phyloP scores from a whole-genome alignment of 2,888 invertebrate genomes.

The Hydropsyche betteni region DNA sequence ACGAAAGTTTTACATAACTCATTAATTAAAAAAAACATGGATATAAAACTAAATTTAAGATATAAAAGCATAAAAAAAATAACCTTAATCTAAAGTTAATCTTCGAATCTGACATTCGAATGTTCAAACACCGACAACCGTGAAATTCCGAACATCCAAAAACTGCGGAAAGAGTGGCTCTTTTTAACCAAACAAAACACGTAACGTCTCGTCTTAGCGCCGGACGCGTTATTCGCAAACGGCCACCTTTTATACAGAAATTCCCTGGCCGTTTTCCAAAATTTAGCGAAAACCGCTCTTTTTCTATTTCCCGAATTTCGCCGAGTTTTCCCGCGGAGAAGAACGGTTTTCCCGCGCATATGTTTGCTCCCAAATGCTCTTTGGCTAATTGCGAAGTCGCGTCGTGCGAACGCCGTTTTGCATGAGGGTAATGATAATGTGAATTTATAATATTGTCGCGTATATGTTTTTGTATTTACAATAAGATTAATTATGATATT shows the following conservation, averaged over 20 bases:
- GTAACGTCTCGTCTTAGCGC: not conserved
- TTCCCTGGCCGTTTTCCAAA: conserved; percentile 19
- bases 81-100: too few relatives aligned
- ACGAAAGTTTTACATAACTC: not conserved
- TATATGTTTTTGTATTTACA: too few relatives aligned
- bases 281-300: not conserved
- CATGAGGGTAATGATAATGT: too few relatives aligned
- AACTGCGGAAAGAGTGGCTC: not conserved
- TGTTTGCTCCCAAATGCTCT: too few relatives aligned
- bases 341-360: not conserved
- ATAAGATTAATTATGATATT: too few relatives aligned
- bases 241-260: not conserved
- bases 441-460: too few relatives aligned
- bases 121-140: not conserved
- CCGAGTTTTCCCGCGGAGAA: not conserved
- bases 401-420: too few relatives aligned
- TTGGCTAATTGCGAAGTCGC: too few relatives aligned
- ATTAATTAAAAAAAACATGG: not conserved
- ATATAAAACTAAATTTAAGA: too few relatives aligned
- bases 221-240: not conserved
- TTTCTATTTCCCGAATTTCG: too few relatives aligned
- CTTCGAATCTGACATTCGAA: not conserved
- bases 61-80: too few relatives aligned
- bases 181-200: conserved; percentile 15
- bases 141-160: not conserved